phyloP scores from a whole-genome alignment of 2,888 invertebrate genomes.

The Alcis repandata region DNA sequence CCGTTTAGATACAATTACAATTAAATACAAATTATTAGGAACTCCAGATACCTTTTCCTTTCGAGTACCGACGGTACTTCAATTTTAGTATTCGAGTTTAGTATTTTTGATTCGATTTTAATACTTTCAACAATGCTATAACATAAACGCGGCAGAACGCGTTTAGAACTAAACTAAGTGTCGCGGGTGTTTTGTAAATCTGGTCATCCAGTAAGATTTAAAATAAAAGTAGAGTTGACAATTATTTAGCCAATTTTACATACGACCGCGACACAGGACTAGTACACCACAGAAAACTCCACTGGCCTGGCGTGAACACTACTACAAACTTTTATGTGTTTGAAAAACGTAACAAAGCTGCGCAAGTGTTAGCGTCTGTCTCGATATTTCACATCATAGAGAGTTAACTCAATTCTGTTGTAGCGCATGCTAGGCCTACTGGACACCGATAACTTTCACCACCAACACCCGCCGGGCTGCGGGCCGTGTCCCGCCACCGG shows the following conservation, averaged over 20 bases:
- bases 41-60: slow-evolving; percentile 80
- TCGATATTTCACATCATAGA: background rate
- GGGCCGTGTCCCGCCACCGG: slow-evolving; percentile 71
- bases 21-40: slow-evolving; percentile 76
- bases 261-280: slow-evolving; percentile 61
- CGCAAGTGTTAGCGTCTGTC: background rate
- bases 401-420: background rate
- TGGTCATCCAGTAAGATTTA: background rate
- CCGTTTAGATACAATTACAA: slow-evolving; percentile 45
- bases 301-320: background rate
- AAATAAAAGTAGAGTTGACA: background rate
- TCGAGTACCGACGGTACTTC: slow-evolving; percentile 48
- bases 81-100: slow-evolving; percentile 73
- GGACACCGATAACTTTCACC: slow-evolving; percentile 68
- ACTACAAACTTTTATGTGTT: background rate
- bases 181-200: slow-evolving; percentile 30
- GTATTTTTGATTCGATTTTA: slow-evolving; percentile 44
- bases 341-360: background rate
- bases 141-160: slow-evolving; percentile 44
- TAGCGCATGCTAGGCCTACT: background rate
- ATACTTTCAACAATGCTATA: slow-evolving; percentile 50
- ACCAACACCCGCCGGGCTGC: slow-evolving; percentile 84
- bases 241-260: slow-evolving; percentile 4
- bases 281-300: slow-evolving; percentile 64
- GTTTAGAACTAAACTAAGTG: slow-evolving; percentile 38